These are phyloP conservation scores for Mnemiopsis leidyi DNA, from an alignment of 37 sponge, comb jelly and placozoan species.

Conservation along the genomic window DNA sequence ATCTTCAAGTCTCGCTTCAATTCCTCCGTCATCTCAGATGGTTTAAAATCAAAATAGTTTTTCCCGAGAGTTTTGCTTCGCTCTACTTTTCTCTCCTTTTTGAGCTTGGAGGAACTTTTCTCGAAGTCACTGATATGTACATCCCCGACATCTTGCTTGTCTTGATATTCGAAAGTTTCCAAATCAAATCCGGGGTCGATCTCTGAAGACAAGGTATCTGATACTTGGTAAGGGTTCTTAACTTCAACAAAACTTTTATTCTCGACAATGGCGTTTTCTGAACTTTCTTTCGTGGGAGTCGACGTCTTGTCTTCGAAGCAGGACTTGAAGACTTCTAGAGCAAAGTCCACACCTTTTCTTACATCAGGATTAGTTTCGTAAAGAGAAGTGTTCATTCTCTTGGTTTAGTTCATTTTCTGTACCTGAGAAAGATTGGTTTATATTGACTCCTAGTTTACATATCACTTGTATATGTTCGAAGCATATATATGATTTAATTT, in stretches of 20 bases:
- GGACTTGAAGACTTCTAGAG: constrained; percentile 5
- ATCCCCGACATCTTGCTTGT: neutral
- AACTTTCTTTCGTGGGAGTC: neutral
- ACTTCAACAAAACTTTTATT: constrained; percentile 45
- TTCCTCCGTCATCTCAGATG: constrained; percentile 61
- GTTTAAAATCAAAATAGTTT: constrained; percentile 59
- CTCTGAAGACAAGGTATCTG: constrained; percentile 31
- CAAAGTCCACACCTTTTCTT: constrained; percentile 2
- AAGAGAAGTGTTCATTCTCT: neutral
- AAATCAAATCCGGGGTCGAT: constrained; percentile 60
- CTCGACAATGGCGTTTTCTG: constrained; percentile 21
- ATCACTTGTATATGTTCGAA: no score
- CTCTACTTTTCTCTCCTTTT: neutral
- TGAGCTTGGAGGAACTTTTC: neutral
- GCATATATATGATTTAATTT: no score
- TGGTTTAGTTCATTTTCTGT: neutral
- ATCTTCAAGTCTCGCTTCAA: constrained; percentile 51
- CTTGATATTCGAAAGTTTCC: constrained; percentile 35
- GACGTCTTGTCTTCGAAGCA: neutral
- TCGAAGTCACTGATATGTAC: constrained; percentile 31
- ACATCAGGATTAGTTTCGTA: neutral
- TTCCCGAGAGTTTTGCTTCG: constrained; percentile 48
- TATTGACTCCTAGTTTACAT: no score
- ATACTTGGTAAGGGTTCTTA: neutral
- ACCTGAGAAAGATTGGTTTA: neutral